Percentiles rank a stretch among this genome's conserved stretches.
Conservation (phyloP, 37 sponge, comb jelly and placozoan genomes). For the Cliona cf. orientalis region DNA sequence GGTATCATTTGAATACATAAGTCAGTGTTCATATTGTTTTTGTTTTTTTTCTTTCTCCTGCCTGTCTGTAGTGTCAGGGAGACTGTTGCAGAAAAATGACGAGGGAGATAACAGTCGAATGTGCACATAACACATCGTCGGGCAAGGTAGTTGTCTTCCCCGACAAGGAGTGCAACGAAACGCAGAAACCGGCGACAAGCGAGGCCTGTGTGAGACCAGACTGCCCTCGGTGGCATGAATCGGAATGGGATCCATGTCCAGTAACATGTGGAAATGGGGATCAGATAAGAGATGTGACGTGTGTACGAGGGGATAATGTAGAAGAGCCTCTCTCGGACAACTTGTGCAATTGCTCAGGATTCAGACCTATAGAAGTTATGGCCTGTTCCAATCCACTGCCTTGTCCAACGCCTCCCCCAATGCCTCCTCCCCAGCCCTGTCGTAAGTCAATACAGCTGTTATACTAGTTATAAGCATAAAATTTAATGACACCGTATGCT, state of each 20-base stretch:
- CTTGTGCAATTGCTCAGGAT: too few relatives aligned
- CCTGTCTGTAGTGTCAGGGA: conserved; percentile 3
- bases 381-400: background rate
- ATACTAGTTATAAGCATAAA: background rate
- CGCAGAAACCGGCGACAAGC: background rate
- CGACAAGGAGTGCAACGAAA: background rate
- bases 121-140: too few relatives aligned
- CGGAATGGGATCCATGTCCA: background rate
- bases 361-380: too few relatives aligned
- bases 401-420: background rate
- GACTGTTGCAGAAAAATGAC: conserved; percentile 8
- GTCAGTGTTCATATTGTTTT: too few relatives aligned
- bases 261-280: background rate
- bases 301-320: background rate
- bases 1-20: too few relatives aligned
- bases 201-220: background rate
- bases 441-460: background rate
- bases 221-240: conserved; percentile 15
- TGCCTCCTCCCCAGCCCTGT: background rate
- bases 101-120: background rate
- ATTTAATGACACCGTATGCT: too few relatives aligned
- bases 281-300: background rate
- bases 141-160: background rate
- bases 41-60: too few relatives aligned
- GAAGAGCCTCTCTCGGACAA: background rate